These are phyloP conservation scores for Bruchidius siliquastri DNA, from an alignment of 2,888 invertebrate genomes.

Conservation along the genomic window DNA sequence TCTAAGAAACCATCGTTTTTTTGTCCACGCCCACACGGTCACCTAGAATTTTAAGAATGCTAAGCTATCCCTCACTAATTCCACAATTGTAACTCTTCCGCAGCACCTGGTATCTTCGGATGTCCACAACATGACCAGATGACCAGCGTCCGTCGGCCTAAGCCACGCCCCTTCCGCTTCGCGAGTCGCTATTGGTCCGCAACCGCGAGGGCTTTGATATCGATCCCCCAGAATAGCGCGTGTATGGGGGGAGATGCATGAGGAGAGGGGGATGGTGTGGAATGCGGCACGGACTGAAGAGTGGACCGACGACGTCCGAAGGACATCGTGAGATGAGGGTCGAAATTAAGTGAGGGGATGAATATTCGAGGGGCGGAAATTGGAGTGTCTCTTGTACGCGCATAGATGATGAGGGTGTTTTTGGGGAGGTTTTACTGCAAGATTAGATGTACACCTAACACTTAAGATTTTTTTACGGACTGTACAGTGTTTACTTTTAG, in stretches of 20 bases:
- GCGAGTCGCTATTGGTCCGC: conserved; percentile 5
- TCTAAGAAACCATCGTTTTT: too few relatives aligned
- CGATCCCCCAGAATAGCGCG: background rate
- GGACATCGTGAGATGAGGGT: background rate
- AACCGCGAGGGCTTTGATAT: background rate
- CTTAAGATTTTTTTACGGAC: too few relatives aligned
- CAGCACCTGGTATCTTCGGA: conserved; percentile 22
- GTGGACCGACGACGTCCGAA: background rate
- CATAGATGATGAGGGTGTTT: background rate
- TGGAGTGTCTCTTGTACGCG: background rate
- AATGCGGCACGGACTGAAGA: background rate
- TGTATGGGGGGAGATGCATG: background rate
- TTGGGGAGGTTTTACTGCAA: background rate
- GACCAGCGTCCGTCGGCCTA: conserved; percentile 26
- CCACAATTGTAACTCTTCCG: background rate
- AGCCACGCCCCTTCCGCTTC: conserved; percentile 13
- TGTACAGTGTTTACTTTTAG: too few relatives aligned
- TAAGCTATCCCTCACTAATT: background rate
- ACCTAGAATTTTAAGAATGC: too few relatives aligned
- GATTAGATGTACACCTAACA: too few relatives aligned
- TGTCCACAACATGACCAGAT: conserved; percentile 36
- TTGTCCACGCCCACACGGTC: too few relatives aligned
- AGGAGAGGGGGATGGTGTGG: background rate
- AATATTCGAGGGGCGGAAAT: background rate
- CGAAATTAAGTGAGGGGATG: background rate